These are phyloP conservation scores for Limenitis camilla DNA, from an alignment of 2,888 invertebrate species.

Conservation along the genomic window DNA sequence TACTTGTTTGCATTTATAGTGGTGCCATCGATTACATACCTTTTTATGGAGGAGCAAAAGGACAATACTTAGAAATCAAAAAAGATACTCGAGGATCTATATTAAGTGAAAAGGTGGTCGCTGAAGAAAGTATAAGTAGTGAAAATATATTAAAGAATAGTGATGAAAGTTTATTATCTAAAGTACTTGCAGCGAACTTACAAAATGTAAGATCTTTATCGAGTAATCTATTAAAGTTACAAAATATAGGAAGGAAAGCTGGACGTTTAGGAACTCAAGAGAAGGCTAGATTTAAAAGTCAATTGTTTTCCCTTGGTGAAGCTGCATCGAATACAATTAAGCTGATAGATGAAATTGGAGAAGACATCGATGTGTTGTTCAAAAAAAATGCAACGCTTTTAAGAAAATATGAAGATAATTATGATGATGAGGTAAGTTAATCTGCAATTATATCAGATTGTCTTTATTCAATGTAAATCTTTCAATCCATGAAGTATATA, in stretches of 20 bases:
- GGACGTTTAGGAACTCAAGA: constrained; percentile 72
- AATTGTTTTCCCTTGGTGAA: constrained; percentile 71
- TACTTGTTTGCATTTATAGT: constrained; percentile 30
- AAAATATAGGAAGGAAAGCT: constrained; percentile 75
- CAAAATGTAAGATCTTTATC: constrained; percentile 75
- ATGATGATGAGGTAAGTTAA: constrained; percentile 48
- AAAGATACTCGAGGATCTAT: constrained; percentile 69
- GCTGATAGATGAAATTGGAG: constrained; percentile 69
- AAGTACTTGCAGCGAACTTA: constrained; percentile 71
- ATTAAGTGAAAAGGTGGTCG: constrained; percentile 63
- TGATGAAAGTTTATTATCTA: constrained; percentile 55
- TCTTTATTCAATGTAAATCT: neutral
- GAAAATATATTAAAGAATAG: constrained; percentile 55
- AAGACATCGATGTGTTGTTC: constrained; percentile 64
- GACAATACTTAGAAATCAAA: constrained; percentile 78
- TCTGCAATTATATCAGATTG: neutral
- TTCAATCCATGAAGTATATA: no score
- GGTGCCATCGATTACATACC: constrained; percentile 66
- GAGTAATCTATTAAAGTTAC: constrained; percentile 73
- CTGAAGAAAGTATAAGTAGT: constrained; percentile 58
- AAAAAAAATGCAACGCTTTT: constrained; percentile 43
- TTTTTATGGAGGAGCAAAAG: constrained; percentile 83
- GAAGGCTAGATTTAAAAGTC: constrained; percentile 72
- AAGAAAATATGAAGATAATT: constrained; percentile 38
- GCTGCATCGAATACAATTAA: constrained; percentile 74